Conservation (phyloP, 2,113 vertebrate genomes). For the Microcebus jonahi region DNA sequence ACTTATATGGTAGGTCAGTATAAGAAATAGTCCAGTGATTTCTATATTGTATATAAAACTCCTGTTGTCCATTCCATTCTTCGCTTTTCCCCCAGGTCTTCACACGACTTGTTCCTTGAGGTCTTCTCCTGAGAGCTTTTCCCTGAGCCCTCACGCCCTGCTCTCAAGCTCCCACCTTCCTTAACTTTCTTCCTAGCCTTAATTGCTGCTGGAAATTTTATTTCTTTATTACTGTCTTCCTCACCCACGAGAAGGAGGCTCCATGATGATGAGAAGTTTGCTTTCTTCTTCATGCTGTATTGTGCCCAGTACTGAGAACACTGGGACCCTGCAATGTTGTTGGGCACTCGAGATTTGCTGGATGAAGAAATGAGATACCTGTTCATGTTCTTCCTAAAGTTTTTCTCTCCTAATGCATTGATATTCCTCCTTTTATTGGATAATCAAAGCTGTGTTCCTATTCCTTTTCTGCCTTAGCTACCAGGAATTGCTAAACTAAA, state of each 20-base stretch:
- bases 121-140: neutral
- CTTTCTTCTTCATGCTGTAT: neutral
- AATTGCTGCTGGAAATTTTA: neutral
- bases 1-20: neutral
- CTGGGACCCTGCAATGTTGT: neutral
- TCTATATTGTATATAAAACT: neutral
- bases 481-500: conserved; percentile 27
- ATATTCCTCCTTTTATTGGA: conserved; percentile 5
- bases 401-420: neutral
- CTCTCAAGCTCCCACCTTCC: neutral
- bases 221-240: neutral
- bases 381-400: neutral
- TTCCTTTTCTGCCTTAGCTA: conserved; percentile 11
- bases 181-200: neutral
- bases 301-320: neutral
- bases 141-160: neutral
- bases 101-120: neutral
- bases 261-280: neutral
- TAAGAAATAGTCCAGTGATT: neutral
- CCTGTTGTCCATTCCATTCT: neutral
- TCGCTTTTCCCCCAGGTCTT: neutral
- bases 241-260: neutral
- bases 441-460: neutral
- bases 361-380: neutral
- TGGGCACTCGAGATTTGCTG: conserved; percentile 9